phyloP scores from a whole-genome alignment of 2,888 invertebrate genomes.

The Anoplius nigerrimus region DNA sequence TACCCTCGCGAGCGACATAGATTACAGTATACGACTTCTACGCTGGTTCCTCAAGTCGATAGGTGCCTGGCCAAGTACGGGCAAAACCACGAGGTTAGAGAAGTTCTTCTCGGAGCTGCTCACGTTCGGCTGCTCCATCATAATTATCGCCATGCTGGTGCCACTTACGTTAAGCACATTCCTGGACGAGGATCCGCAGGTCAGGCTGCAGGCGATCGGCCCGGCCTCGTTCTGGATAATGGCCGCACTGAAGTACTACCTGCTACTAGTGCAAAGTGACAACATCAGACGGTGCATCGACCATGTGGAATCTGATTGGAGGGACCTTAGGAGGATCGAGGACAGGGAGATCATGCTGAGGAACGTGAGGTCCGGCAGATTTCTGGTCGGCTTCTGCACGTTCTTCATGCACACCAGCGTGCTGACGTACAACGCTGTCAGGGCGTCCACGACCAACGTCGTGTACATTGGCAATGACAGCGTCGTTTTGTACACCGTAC shows the following conservation, averaged over 20 bases:
- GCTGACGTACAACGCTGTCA: slow-evolving; percentile 44
- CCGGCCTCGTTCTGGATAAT: slow-evolving; percentile 52
- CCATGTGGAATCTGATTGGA: slow-evolving; percentile 46
- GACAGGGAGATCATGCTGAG: slow-evolving; percentile 42
- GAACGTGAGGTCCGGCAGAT: slow-evolving; percentile 38
- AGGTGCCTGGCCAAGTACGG: slow-evolving; percentile 54
- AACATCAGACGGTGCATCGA: slow-evolving; percentile 44
- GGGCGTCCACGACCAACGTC: slow-evolving; percentile 42
- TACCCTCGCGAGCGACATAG: slow-evolving; percentile 18
- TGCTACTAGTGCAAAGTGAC: slow-evolving; percentile 32
- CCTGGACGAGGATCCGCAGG: slow-evolving; percentile 38
- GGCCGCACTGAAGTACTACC: slow-evolving; percentile 52
- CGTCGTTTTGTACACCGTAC: slow-evolving; percentile 29
- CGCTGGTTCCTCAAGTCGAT: slow-evolving; percentile 56
- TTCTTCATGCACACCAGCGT: slow-evolving; percentile 46
- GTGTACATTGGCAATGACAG: slow-evolving; percentile 29
- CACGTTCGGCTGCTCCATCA: slow-evolving; percentile 6
- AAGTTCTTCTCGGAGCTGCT: slow-evolving; percentile 10
- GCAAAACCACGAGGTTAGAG: slow-evolving; percentile 18
- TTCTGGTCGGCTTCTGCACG: slow-evolving; percentile 34
- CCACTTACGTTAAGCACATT: slow-evolving; percentile 44
- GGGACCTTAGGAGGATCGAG: slow-evolving; percentile 17
- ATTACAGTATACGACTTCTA: slow-evolving; percentile 52
- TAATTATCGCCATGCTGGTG: slow-evolving; percentile 38
- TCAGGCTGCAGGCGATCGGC: slow-evolving; percentile 49